Conservation (phyloP, 2,113 vertebrate species). For the Laticauda colubrina region DNA sequence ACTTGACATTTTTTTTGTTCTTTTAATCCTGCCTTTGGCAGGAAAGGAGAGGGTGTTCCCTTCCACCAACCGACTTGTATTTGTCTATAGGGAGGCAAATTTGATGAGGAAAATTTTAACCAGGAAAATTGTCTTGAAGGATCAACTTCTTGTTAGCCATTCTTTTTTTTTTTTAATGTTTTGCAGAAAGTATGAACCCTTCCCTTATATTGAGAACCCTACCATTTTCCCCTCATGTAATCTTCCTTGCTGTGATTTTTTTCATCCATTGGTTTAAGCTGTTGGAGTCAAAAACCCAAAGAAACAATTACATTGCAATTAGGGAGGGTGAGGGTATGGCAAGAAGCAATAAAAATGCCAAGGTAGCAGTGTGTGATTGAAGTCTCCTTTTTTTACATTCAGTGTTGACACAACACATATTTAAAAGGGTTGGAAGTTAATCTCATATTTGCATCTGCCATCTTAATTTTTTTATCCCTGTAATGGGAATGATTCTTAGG, state of each 20-base stretch:
- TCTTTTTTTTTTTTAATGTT: not conserved
- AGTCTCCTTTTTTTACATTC: not conserved
- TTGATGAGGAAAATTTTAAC: not conserved
- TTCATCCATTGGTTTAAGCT: not conserved
- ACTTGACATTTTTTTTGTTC: not conserved
- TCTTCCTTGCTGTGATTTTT: not conserved
- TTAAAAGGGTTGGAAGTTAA: not conserved
- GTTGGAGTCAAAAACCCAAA: not conserved
- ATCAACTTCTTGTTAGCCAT: not conserved
- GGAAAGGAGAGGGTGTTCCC: not conserved
- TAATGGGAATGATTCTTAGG: not conserved
- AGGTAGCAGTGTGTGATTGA: not conserved
- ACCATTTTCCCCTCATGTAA: not conserved
- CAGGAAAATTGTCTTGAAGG: not conserved
- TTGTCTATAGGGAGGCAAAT: not conserved
- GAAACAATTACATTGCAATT: not conserved
- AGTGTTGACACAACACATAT: not conserved
- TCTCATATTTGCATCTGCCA: not conserved
- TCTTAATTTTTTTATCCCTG: not conserved
- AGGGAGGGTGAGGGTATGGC: accelerated
- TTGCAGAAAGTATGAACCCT: not conserved
- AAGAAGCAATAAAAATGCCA: not conserved
- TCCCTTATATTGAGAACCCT: not conserved
- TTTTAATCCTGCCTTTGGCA: not conserved
- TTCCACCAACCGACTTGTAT: not conserved